Conservation (phyloP, 2,113 vertebrate genomes). For the Vireo altiloquus region DNA sequence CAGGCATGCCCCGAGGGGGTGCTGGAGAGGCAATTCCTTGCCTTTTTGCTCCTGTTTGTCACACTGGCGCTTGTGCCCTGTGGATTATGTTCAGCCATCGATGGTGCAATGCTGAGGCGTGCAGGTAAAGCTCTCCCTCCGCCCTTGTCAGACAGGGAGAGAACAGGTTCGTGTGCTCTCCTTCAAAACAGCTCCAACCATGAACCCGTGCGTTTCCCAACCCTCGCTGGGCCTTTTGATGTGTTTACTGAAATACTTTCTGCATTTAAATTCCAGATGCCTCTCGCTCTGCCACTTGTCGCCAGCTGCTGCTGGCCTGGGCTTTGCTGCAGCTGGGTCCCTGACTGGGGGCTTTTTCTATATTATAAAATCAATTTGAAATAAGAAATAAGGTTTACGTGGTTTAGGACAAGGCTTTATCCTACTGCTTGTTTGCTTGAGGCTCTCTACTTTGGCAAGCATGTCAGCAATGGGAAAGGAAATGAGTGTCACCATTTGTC, state of each 20-base stretch:
- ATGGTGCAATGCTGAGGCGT: rapidly evolving
- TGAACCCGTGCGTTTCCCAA: rapidly evolving
- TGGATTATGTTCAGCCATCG: not conserved
- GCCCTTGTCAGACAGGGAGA: rapidly evolving
- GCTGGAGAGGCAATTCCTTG: not conserved
- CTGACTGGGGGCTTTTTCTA: not conserved
- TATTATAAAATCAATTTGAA: not conserved
- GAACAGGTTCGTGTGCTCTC: not conserved
- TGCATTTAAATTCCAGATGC: not conserved
- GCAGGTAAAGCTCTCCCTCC: not conserved
- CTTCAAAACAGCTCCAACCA: not conserved
- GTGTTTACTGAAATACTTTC: not conserved
- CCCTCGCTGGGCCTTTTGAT: rapidly evolving
- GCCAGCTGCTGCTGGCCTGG: not conserved
- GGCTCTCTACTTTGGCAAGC: not conserved
- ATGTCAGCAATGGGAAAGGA: not conserved
- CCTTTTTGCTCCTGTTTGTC: not conserved
- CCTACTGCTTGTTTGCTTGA: not conserved
- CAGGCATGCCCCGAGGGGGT: not conserved
- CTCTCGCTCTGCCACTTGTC: not conserved
- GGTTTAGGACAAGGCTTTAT: not conserved
- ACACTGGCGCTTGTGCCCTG: rapidly evolving
- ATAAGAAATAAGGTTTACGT: not conserved
- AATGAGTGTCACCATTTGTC: not conserved
- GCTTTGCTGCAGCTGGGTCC: not conserved